Evolutionary conservation across 2,888 invertebrate genomes (phyloP), one percentile per base, ranked within the genome.

Genomic region (Cheilosia vulpina): DNA sequence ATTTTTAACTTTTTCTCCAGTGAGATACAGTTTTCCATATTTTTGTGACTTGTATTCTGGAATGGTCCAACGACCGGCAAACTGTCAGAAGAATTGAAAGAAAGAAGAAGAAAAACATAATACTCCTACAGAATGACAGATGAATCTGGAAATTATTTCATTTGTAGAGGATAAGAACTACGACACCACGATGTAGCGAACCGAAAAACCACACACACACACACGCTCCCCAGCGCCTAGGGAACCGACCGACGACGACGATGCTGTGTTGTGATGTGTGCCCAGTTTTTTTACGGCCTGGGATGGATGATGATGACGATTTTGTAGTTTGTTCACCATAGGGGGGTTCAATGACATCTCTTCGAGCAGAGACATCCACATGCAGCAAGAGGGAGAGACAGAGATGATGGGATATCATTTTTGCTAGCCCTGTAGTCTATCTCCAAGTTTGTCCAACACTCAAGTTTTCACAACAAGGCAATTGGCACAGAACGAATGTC

Each of bases 301-400:
- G 68, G 73, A 69, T 73, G 79, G 68, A 63, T 84, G 68, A 73
- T 75, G 84, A 72, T 80, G 84, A 84, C 75, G 84, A 84, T 80
- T 71, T 75, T 84, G 84, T 75, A 79, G 75, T 75, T 75, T 84
- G 69, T 65, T 79, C 80, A 79, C 84, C 84, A 84, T 52, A 53
- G 80, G 85, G 82, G 57, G 85, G 85, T 85, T 85, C 85, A 85
- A 81, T 81, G 85, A 85, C 85, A 85, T 85, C 66, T 69, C 60
- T 41, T 68, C 52, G 52, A 21, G 68, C 75, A 75, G 75, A 75
- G 43, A 63, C 57, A 75, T 27, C 15, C 52, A 52, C 52, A 52
- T 47, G 50, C 57, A 65, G 21, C 57, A 21, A 50, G 47, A 38
- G 21, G 58, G 24, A 77, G 41, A 58, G 38, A 38, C 4, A 11